A percentile compares a stretch with the other conserved stretches of the same genome.
These are phyloP conservation scores for Drosophila prolongata DNA, from an alignment of 2,888 invertebrate species.

Conservation along the genomic window DNA sequence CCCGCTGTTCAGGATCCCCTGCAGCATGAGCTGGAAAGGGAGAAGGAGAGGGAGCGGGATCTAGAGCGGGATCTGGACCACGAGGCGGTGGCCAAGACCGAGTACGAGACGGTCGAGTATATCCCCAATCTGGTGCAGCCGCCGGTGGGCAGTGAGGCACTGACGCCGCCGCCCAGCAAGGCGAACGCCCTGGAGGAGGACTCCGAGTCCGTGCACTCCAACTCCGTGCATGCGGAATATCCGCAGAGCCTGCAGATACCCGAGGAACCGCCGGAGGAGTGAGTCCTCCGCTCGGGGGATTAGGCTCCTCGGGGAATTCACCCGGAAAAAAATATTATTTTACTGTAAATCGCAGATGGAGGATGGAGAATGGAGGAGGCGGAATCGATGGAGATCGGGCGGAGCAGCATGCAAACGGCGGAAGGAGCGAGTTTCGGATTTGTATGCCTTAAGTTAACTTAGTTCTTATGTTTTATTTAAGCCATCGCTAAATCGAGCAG, in stretches of 20 bases:
- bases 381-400: slow-evolving; percentile 11
- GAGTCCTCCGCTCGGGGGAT: slow-evolving; percentile 37
- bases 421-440: slow-evolving; percentile 44
- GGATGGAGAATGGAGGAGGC: neutral
- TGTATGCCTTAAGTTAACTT: slow-evolving; percentile 74
- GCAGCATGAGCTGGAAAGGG: slow-evolving; percentile 27
- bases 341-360: slow-evolving; percentile 42
- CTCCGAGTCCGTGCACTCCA: slow-evolving; percentile 77
- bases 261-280: slow-evolving; percentile 84
- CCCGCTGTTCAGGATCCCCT: slow-evolving; percentile 23
- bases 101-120: slow-evolving; percentile 82
- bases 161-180: slow-evolving; percentile 52
- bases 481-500: slow-evolving; percentile 46
- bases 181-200: slow-evolving; percentile 78
- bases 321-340: slow-evolving; percentile 45
- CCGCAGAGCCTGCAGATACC: slow-evolving; percentile 82
- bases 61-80: slow-evolving; percentile 52
- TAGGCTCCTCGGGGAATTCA: slow-evolving; percentile 6
- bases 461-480: slow-evolving; percentile 64
- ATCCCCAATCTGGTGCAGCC: slow-evolving; percentile 75
- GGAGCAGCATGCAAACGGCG: slow-evolving; percentile 28
- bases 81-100: slow-evolving; percentile 76
- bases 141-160: slow-evolving; percentile 38
- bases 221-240: slow-evolving; percentile 83
- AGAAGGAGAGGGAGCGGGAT: slow-evolving; percentile 21